Conservation (phyloP, 2,888 invertebrate species). For the Siphlonurus alternatus region DNA sequence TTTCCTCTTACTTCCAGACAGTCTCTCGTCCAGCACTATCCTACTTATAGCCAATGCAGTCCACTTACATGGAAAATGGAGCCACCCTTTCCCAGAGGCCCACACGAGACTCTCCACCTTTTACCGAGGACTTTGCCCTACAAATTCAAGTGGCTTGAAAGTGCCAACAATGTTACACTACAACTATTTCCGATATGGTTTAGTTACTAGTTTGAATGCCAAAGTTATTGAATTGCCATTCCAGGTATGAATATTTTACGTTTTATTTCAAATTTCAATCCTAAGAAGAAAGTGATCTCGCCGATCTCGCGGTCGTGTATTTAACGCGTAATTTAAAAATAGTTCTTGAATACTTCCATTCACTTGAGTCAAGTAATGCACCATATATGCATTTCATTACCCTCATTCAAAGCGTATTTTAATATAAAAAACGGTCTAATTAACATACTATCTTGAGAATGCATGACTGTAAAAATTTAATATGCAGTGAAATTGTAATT, state of each 20-base stretch:
- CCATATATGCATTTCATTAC: too few relatives aligned
- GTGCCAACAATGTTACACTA: conserved; percentile 7
- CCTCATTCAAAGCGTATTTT: too few relatives aligned
- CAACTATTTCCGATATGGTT: conserved; percentile 5
- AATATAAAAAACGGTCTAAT: too few relatives aligned
- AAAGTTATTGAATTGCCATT: conserved; percentile 10
- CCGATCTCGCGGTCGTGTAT: too few relatives aligned
- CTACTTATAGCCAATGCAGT: conserved; percentile 26
- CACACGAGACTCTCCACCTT: not conserved
- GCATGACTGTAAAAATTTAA: too few relatives aligned
- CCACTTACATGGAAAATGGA: conserved; percentile 56
- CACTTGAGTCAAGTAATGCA: too few relatives aligned
- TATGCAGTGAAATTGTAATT: too few relatives aligned
- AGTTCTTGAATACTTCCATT: too few relatives aligned
- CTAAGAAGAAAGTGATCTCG: too few relatives aligned
- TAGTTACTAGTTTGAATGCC: conserved; percentile 7
- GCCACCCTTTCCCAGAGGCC: conserved; percentile 35
- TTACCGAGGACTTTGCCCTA: not conserved
- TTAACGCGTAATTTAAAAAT: too few relatives aligned
- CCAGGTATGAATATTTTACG: conserved; percentile 8
- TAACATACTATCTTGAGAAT: too few relatives aligned
- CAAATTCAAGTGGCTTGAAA: not conserved
- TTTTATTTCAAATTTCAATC: too few relatives aligned
- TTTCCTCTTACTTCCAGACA: not conserved
- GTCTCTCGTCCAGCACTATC: not conserved